phyloP scores from a whole-genome alignment of 1,140 invertebrate genomes.

The Pseudobourletiella spinata region DNA sequence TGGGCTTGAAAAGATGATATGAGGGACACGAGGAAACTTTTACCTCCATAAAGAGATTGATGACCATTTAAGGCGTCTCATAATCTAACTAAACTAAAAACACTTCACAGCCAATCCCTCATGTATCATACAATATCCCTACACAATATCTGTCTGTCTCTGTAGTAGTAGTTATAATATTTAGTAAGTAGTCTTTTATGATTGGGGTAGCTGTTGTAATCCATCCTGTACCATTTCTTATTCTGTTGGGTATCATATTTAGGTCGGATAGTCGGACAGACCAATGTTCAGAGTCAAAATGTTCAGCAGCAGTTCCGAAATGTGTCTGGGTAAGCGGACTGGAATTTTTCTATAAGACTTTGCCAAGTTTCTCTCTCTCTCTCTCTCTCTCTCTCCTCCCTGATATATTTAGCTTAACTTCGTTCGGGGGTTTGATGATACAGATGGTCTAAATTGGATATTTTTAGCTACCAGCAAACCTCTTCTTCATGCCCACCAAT shows the following conservation, averaged over 20 bases:
- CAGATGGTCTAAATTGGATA: constrained; percentile 9
- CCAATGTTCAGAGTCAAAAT: constrained; percentile 6
- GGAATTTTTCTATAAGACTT: neutral
- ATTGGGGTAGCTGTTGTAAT: too few relatives aligned
- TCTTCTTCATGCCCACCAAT: constrained; percentile 55
- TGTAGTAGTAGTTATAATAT: too few relatives aligned
- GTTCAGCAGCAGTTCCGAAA: constrained; percentile 12
- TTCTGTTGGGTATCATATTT: constrained; percentile 3
- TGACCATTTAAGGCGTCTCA: constrained; percentile 2
- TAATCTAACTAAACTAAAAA: neutral
- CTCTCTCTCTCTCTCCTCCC: neutral
- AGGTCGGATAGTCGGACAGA: constrained; percentile 12
- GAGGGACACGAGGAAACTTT: too few relatives aligned
- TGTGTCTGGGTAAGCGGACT: constrained; percentile 10
- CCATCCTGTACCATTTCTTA: too few relatives aligned
- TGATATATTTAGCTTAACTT: neutral
- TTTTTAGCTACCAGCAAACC: constrained; percentile 6
- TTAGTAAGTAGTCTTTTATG: too few relatives aligned
- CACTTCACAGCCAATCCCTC: too few relatives aligned
- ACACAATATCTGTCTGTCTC: too few relatives aligned
- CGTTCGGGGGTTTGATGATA: neutral
- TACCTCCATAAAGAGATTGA: constrained; percentile 5
- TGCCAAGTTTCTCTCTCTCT: constrained; percentile 9
- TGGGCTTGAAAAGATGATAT: too few relatives aligned
- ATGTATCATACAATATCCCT: too few relatives aligned